phyloP scores from a whole-genome alignment of 1,140 invertebrate species.

The Berghia stephanieae region DNA sequence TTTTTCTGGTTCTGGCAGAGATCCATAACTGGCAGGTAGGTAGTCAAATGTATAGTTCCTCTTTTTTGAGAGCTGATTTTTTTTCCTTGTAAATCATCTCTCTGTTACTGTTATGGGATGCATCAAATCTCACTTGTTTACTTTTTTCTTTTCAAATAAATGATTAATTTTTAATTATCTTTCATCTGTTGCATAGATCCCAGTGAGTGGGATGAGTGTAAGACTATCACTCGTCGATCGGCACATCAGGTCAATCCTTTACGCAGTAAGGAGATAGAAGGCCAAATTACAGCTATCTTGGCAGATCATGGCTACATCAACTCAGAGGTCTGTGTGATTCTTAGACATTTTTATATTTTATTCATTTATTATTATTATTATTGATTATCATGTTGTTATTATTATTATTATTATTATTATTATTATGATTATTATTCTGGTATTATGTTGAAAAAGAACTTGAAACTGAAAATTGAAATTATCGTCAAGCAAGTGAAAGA shows the following conservation, averaged over 20 bases:
- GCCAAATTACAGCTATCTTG: conserved; percentile 47
- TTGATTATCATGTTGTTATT: neutral
- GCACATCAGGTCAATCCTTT: conserved; percentile 51
- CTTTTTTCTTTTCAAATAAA: neutral
- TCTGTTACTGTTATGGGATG: no score
- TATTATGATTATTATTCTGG: no score
- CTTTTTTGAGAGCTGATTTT: no score
- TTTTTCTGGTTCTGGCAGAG: no score
- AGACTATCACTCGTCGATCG: neutral
- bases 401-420: neutral
- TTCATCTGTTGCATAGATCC: neutral
- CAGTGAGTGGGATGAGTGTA: conserved; percentile 3
- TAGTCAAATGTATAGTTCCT: no score
- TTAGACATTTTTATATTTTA: neutral
- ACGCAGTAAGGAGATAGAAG: conserved; percentile 45
- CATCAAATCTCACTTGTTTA: no score
- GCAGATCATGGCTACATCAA: conserved; percentile 61
- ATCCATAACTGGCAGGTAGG: no score
- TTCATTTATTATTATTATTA: neutral
- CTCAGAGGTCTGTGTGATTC: conserved; percentile 39
- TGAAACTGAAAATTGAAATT: no score
- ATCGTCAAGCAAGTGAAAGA: no score
- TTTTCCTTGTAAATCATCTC: no score
- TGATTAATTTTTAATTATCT: neutral
- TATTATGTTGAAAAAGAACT: no score